phyloP scores from a whole-genome alignment of 2,888 invertebrate genomes.

The Tetropium fuscum region DNA sequence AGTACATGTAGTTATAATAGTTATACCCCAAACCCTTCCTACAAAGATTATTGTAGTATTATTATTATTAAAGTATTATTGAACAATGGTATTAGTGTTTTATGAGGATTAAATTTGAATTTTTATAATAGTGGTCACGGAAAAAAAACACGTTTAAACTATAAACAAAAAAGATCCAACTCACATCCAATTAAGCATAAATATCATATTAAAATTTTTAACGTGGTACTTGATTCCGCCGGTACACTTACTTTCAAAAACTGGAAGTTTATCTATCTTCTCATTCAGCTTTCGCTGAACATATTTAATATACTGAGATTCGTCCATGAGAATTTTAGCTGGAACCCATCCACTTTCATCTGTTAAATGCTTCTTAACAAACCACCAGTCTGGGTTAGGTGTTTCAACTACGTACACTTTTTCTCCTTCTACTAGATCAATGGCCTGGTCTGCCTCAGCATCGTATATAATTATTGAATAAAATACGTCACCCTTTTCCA shows the following conservation, averaged over 20 bases:
- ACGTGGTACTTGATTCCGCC: too few relatives aligned
- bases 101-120: too few relatives aligned
- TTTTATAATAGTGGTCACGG: too few relatives aligned
- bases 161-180: too few relatives aligned
- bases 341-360: slow-evolving; percentile 96
- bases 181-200: too few relatives aligned
- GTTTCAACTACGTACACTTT: slow-evolving; percentile 85
- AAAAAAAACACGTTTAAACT: too few relatives aligned
- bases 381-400: slow-evolving; percentile 93
- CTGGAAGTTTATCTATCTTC: slow-evolving; percentile 91
- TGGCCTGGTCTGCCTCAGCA: slow-evolving; percentile 89
- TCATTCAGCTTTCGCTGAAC: slow-evolving; percentile 90
- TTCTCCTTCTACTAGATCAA: slow-evolving; percentile 92
- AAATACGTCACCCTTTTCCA: slow-evolving; percentile 81
- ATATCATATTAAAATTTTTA: too few relatives aligned
- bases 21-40: too few relatives aligned
- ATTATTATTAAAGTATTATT: too few relatives aligned
- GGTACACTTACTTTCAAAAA: slow-evolving; percentile 89
- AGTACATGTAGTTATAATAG: too few relatives aligned
- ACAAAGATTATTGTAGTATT: too few relatives aligned
- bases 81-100: too few relatives aligned
- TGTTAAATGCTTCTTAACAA: slow-evolving; percentile 88
- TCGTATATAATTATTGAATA: slow-evolving; percentile 88
- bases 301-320: slow-evolving; percentile 82
- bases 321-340: slow-evolving; percentile 87